phyloP scores from a whole-genome alignment of 53 echinoderm and acorn worm species.

The Echinometra lucunter region DNA sequence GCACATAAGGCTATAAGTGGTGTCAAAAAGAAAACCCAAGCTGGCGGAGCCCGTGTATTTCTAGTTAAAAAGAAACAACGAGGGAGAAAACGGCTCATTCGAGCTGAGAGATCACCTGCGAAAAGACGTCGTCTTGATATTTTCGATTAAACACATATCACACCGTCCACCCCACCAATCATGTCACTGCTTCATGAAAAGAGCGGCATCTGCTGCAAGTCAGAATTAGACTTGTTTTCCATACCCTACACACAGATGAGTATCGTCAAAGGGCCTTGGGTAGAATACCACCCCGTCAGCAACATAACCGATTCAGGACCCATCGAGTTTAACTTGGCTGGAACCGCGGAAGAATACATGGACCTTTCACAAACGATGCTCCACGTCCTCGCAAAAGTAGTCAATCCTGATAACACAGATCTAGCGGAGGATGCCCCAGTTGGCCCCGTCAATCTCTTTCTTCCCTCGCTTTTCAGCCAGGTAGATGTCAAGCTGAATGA shows the following conservation, averaged over 20 bases:
- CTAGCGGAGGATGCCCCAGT: conserved; percentile 62
- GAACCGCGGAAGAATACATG: no score
- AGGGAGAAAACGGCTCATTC: conserved; percentile 49
- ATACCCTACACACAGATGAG: conserved; percentile 71
- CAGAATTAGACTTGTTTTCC: conserved; percentile 73
- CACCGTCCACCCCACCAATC: neutral
- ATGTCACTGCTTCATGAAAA: conserved; percentile 73
- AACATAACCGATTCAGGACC: conserved; percentile 73
- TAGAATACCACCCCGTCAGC: conserved; percentile 55
- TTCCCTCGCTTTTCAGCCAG: no score
- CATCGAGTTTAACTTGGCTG: conserved; percentile 48
- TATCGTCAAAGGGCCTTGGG: conserved; percentile 32
- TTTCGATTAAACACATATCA: conserved; percentile 37
- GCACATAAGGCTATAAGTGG: conserved; percentile 1
- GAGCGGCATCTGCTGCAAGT: conserved; percentile 56
- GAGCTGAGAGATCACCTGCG: neutral
- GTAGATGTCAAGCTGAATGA: conserved; percentile 75
- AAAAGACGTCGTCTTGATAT: conserved; percentile 57
- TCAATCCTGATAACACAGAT: conserved; percentile 9
- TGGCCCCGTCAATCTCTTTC: conserved; percentile 71
- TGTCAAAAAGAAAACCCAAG: conserved; percentile 2
- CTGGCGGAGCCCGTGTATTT: neutral
- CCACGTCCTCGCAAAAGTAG: conserved; percentile 60
- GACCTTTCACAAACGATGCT: neutral
- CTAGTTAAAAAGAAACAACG: conserved; percentile 35